Evolutionary conservation across 2,888 invertebrate species (phyloP).

Genomic region (Protophormia terraenovae): DNA sequence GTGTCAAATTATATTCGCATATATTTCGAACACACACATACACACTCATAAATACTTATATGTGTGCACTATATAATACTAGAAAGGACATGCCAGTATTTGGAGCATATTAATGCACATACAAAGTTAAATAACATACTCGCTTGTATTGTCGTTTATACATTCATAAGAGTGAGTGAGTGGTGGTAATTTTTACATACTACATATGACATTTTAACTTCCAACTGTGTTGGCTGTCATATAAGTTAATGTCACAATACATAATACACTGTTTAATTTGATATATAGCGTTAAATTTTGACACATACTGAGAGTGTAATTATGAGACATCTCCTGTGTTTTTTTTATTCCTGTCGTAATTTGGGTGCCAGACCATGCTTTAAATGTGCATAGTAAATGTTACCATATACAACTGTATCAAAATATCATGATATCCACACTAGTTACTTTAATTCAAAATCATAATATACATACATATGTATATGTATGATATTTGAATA

Average conservation of each 20-base stretch:
- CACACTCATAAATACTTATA: not conserved
- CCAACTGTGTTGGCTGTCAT: slow-evolving; percentile 75
- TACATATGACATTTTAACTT: slow-evolving; percentile 66
- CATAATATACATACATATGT: not conserved
- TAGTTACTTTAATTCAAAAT: slow-evolving; percentile 2
- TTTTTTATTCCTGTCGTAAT: not conserved
- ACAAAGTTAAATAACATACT: not conserved
- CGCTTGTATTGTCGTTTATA: slow-evolving; percentile 8
- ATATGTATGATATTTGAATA: not conserved
- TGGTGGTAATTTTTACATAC: too few species aligned
- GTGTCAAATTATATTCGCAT: slow-evolving; percentile 60
- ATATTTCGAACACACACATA: not conserved
- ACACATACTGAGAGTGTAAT: slow-evolving; percentile 68
- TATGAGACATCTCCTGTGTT: slow-evolving; percentile 31
- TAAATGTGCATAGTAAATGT: not conserved
- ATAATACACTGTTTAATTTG: slow-evolving; percentile 73
- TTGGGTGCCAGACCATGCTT: not conserved
- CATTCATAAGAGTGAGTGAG: slow-evolving; percentile 22
- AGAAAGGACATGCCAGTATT: not conserved
- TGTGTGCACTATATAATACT: not conserved
- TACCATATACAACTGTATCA: not conserved
- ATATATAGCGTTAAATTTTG: slow-evolving; percentile 70
- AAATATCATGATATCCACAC: not conserved
- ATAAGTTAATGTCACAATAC: slow-evolving; percentile 78
- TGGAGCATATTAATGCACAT: slow-evolving; percentile 41